These are phyloP conservation scores for Lycaon pictus DNA, from an alignment of 2,113 vertebrate genomes.

Conservation along the genomic window DNA sequence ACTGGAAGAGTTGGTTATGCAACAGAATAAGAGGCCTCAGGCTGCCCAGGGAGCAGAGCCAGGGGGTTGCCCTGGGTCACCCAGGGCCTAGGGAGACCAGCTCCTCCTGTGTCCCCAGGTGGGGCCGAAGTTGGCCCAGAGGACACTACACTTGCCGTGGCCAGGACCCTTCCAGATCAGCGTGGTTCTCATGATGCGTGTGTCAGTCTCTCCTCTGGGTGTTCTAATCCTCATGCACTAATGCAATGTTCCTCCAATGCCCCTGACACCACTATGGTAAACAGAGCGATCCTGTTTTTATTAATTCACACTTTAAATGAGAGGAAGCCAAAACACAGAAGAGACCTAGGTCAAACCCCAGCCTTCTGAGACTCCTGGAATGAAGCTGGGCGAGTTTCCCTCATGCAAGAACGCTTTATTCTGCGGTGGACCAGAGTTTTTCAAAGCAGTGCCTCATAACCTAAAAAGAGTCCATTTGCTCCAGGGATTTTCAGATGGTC, in stretches of 20 bases:
- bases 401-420: fast-evolving
- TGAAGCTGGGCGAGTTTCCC: neutral
- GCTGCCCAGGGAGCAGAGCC: no score
- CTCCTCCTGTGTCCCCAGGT: neutral
- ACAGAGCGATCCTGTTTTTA: neutral
- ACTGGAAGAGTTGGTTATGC: fast-evolving
- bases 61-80: fast-evolving
- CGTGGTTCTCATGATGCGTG: fast-evolving
- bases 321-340: neutral
- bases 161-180: fast-evolving
- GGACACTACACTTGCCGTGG: fast-evolving
- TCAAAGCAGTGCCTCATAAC: neutral
- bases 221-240: fast-evolving
- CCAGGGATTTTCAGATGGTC: neutral
- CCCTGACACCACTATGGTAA: neutral
- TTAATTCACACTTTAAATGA: neutral
- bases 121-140: neutral
- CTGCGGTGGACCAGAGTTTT: fast-evolving
- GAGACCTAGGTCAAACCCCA: neutral
- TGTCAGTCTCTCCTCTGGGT: fast-evolving
- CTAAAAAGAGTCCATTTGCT: neutral
- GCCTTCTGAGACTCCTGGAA: neutral
- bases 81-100: neutral
- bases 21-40: fast-evolving
- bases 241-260: fast-evolving